Base-by-base conservation (phyloP, 2,797 vertebrate genomes). In the Steatocranus sp. region DNA sequence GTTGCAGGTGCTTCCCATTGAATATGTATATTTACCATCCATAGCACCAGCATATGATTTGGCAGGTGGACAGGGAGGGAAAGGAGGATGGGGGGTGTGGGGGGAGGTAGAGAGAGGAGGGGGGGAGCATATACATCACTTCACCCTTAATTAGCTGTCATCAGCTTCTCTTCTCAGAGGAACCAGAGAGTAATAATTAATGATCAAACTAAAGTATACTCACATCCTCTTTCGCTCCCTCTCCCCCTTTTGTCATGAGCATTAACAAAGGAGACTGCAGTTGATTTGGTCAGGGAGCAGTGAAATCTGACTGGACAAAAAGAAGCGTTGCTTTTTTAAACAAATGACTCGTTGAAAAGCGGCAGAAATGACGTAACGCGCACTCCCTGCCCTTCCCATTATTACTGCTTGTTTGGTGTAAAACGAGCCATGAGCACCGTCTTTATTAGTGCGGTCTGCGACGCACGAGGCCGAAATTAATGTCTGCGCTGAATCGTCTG, bases 61-160 rank as follows among this genome's bases (percentile, higher is more conserved):
- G 90, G 88, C 91, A 92, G 89, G 91, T 92, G 89, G 90, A 88
- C 68, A 73, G 86, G 83, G 86, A 48, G 86, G 54, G 48, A 25
- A 50, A 4, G 75, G 2, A 5, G 49, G 14, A 61, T 4, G 41
- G 8, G 17, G 7, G 3, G 6, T 15, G 25, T 25, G 20, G 56
- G 49, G 86, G 82, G 82, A 36, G 85, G 48, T 36, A n/a, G 6
- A 7, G 38, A 11, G 12, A 41, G 11, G 49, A 8, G 8, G 3
- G 8, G 43, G 70, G 27, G 81, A 83, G 84, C 86, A 89, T 89
- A 95, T 94, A 96, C 92, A 95, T 95, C 93, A 94, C 93, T 94
- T 94, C 91, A 92, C 93, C 92, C 94, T 95, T 96, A 96, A 96
- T 96, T 96, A 96, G 95, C 95, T 96, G 95, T 96, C 96, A 96